A percentile compares a stretch with the other conserved stretches of the same genome.
Evolutionary conservation across 2,113 vertebrate species (phyloP).

Genomic region (Cathartes aura): DNA sequence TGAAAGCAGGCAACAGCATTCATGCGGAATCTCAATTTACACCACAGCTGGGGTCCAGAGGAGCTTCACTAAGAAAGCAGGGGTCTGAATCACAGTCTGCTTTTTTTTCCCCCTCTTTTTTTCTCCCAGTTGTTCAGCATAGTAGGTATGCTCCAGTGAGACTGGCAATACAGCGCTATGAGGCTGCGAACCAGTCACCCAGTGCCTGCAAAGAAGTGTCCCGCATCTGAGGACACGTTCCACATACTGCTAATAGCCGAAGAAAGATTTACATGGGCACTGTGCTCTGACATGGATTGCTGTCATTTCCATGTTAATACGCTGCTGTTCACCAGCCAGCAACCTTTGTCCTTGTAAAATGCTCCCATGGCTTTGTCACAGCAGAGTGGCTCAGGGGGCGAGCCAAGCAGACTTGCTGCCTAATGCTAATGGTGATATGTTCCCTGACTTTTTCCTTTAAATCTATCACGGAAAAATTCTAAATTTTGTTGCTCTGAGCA

Average conservation of each 20-base stretch:
- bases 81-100: neutral
- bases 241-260: neutral
- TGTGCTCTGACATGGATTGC: neutral
- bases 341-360: constrained; percentile 9
- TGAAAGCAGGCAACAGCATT: constrained; percentile 54
- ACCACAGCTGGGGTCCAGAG: constrained; percentile 35
- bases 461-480: neutral
- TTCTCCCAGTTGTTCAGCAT: neutral
- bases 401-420: neutral
- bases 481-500: neutral
- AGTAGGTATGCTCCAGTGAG: neutral
- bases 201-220: neutral
- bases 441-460: neutral
- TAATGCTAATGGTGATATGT: neutral
- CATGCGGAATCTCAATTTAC: constrained; percentile 67
- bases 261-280: neutral
- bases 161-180: rapidly evolving
- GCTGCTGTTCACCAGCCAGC: constrained; percentile 8
- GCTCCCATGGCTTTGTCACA: constrained; percentile 18
- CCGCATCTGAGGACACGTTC: neutral
- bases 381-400: neutral
- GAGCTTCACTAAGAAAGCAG: neutral
- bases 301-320: constrained; percentile 11
- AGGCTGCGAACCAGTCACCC: neutral
- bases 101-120: neutral